phyloP scores from a whole-genome alignment of 1,140 invertebrate species.

The Brachionus calyciflorus region DNA sequence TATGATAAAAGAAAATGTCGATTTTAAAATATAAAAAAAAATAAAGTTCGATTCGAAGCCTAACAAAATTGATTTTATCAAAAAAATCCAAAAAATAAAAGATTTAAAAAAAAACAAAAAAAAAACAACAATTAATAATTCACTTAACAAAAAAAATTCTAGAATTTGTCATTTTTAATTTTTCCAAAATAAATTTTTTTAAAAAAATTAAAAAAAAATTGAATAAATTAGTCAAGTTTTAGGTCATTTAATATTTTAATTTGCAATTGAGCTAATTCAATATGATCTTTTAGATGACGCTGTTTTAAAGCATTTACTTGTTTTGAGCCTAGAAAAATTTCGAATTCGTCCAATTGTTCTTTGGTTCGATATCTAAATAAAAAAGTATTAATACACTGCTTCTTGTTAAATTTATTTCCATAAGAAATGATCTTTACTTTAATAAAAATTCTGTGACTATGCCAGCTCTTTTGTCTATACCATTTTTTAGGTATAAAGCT shows the following conservation, averaged over 20 bases:
- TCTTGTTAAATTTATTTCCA: too few species aligned
- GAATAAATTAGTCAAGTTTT: background rate
- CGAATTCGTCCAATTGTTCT: conserved; percentile 33
- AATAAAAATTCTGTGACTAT: background rate
- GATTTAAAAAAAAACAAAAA: background rate
- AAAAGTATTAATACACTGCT: too few species aligned
- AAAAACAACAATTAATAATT: conserved; percentile 29
- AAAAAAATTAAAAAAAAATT: background rate
- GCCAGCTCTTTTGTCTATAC: conserved; percentile 28
- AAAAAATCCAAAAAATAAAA: background rate
- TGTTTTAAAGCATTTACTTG: conserved; percentile 1
- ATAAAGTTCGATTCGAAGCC: too few species aligned
- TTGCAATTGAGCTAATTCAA: conserved; percentile 45
- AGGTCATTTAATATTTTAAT: conserved; percentile 28
- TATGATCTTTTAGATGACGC: conserved; percentile 39
- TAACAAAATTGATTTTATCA: background rate
- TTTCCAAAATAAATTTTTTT: background rate
- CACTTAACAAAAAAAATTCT: background rate
- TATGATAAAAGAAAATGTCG: too few species aligned
- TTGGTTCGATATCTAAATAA: background rate
- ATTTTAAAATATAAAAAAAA: conserved; percentile 11
- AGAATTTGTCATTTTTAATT: background rate
- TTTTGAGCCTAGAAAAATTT: conserved; percentile 15
- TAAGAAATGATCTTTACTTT: conserved; percentile 36
- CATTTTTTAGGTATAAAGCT: conserved; percentile 44